phyloP scores from a whole-genome alignment of 2,113 vertebrate species.

The Neotoma lepida region DNA sequence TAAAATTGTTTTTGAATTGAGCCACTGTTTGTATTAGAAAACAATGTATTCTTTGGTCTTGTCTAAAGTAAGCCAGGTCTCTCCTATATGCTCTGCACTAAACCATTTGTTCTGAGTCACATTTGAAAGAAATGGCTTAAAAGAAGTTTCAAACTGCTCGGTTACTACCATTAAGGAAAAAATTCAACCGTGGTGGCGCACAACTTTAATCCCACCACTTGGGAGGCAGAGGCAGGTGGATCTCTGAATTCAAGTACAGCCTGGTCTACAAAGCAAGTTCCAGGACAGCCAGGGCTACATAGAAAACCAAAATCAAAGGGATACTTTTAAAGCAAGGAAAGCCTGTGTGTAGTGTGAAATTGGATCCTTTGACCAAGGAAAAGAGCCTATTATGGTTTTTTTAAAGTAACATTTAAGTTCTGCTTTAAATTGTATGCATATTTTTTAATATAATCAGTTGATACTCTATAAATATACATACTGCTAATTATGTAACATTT shows the following conservation, averaged over 20 bases:
- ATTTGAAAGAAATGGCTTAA: conserved; percentile 63
- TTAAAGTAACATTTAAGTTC: conserved; percentile 42
- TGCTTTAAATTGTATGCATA: conserved; percentile 59
- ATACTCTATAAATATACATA: conserved; percentile 49
- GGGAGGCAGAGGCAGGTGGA: not conserved
- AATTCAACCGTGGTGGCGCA: not conserved
- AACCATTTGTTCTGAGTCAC: conserved; percentile 63
- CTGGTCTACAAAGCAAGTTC: too few relatives aligned
- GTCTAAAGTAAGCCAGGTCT: conserved; percentile 40
- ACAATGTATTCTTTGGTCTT: conserved; percentile 58
- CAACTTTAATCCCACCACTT: not conserved
- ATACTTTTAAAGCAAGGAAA: conserved; percentile 53
- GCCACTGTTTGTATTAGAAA: conserved; percentile 41
- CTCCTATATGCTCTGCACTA: conserved; percentile 39
- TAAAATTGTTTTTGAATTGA: not conserved
- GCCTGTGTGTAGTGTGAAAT: conserved; percentile 58
- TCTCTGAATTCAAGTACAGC: not conserved
- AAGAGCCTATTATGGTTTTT: conserved; percentile 2
- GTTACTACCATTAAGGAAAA: not conserved
- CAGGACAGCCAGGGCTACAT: too few relatives aligned
- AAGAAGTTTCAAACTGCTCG: conserved; percentile 18
- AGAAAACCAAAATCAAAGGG: conserved; percentile 33
- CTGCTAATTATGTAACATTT: conserved; percentile 52
- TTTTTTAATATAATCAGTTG: conserved; percentile 51
- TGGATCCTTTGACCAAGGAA: conserved; percentile 47